Percentiles rank a stretch among this genome's conserved stretches.
These are phyloP conservation scores for Cerastis leucographa DNA, from an alignment of 2,888 invertebrate species.

Conservation along the genomic window DNA sequence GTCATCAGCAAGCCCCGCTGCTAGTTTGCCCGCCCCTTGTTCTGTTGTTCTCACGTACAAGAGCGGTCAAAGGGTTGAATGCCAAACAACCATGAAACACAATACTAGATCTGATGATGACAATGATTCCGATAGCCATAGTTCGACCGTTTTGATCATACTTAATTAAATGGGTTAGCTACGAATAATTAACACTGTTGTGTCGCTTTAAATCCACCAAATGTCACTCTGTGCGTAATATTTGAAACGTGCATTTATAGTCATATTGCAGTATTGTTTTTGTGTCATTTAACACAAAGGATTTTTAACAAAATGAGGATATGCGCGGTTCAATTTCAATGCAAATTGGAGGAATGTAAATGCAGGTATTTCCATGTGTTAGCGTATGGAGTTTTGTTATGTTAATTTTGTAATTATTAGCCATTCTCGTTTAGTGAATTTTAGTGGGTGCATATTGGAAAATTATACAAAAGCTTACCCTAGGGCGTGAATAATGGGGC, in stretches of 20 bases:
- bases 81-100: neutral
- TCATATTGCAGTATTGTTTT: neutral
- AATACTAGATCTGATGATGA: neutral
- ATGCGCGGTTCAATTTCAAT: conserved; percentile 17
- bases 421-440: conserved; percentile 20
- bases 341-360: conserved; percentile 10
- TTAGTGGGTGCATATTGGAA: conserved; percentile 18
- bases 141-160: neutral
- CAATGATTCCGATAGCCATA: neutral
- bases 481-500: conserved; percentile 41
- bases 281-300: neutral
- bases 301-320: neutral
- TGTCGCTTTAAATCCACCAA: neutral
- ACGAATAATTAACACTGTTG: neutral
- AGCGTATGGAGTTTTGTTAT: conserved; percentile 8
- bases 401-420: conserved; percentile 34
- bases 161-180: neutral
- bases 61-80: conserved; percentile 12
- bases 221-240: neutral
- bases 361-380: conserved; percentile 2
- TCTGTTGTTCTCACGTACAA: conserved; percentile 11
- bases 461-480: conserved; percentile 36
- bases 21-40: conserved; percentile 1
- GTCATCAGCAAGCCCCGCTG: conserved; percentile 19
- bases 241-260: neutral